Conservation (phyloP, 2,113 vertebrate species). For the Zapornia atra region DNA sequence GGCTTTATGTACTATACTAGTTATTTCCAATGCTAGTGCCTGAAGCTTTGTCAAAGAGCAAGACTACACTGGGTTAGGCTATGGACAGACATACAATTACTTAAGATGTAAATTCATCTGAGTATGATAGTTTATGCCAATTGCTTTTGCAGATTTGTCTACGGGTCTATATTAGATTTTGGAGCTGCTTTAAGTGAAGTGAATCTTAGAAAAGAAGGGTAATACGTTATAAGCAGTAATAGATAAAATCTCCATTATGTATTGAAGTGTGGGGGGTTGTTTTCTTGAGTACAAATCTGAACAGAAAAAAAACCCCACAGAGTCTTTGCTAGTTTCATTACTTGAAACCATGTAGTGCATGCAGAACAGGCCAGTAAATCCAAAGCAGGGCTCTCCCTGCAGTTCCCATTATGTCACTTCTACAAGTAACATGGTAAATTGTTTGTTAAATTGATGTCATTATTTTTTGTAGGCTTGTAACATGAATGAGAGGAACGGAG, state of each 20-base stretch:
- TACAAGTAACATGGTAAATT: fast-evolving
- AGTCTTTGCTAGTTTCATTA: neutral
- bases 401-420: neutral
- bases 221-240: neutral
- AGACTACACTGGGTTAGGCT: neutral
- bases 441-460: neutral
- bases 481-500: neutral
- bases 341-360: neutral
- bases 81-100: neutral
- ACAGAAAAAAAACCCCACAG: neutral
- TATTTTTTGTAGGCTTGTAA: neutral
- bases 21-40: neutral
- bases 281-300: neutral
- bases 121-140: neutral
- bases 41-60: neutral
- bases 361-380: neutral
- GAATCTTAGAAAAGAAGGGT: neutral
- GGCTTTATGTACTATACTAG: neutral
- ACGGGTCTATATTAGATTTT: neutral
- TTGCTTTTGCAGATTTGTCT: neutral
- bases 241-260: neutral
- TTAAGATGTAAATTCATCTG: neutral
- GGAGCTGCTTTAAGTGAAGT: neutral
- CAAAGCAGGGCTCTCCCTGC: neutral
- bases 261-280: neutral